phyloP scores from a whole-genome alignment of 1,140 invertebrate species.

The Pararge aegeria region DNA sequence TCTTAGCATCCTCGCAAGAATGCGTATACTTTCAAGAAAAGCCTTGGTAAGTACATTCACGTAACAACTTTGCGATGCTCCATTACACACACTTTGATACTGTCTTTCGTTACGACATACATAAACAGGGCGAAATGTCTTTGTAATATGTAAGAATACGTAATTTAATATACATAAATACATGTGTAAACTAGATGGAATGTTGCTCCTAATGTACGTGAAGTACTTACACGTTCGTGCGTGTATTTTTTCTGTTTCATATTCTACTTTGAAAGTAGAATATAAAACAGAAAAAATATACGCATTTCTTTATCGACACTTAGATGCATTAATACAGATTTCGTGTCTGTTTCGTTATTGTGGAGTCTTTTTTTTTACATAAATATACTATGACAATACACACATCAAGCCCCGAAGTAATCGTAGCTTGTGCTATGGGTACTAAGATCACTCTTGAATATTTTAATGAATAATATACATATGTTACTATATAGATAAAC shows the following conservation, averaged over 20 bases:
- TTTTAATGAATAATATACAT: too few relatives aligned
- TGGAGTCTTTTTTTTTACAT: too few relatives aligned
- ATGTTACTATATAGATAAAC: too few relatives aligned
- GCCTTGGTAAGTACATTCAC: conserved; percentile 28
- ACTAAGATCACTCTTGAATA: too few relatives aligned
- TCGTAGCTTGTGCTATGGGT: too few relatives aligned
- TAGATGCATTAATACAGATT: background rate
- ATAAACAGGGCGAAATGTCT: conserved; percentile 36
- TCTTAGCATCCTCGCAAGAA: conserved; percentile 6
- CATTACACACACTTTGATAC: conserved; percentile 47
- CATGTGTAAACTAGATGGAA: conserved; percentile 25
- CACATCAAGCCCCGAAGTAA: too few relatives aligned
- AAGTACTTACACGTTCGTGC: background rate
- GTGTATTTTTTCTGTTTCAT: background rate
- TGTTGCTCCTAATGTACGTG: conserved; percentile 25
- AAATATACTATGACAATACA: too few relatives aligned
- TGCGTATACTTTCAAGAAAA: conserved; percentile 18
- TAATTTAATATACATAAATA: conserved; percentile 34
- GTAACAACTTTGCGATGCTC: conserved; percentile 38
- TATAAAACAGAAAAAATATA: too few relatives aligned
- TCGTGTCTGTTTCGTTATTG: too few relatives aligned
- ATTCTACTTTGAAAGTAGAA: background rate
- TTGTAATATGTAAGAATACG: conserved; percentile 32
- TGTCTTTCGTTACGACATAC: conserved; percentile 32
- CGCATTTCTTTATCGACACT: background rate